Conservation (phyloP, 1,140 invertebrate genomes). For the Brachionus paranguensis region DNA sequence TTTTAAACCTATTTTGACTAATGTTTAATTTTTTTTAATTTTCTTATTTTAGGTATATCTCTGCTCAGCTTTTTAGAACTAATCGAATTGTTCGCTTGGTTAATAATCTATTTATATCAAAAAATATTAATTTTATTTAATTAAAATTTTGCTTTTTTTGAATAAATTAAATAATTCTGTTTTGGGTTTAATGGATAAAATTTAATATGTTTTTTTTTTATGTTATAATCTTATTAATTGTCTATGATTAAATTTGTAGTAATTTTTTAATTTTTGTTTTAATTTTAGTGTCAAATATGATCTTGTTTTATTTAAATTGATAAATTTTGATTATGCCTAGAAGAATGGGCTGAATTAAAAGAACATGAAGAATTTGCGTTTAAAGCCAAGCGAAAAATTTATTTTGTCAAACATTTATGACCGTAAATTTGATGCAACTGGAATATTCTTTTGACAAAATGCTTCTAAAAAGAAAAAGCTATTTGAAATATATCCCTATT, state of each 20-base stretch:
- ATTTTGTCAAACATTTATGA: slow-evolving; percentile 22
- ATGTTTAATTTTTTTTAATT: not conserved
- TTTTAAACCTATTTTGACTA: not conserved
- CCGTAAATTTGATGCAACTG: slow-evolving; percentile 29
- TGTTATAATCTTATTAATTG: not conserved
- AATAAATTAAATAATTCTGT: too few relatives aligned
- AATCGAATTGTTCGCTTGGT: not conserved
- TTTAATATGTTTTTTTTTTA: not conserved
- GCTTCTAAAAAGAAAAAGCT: not conserved
- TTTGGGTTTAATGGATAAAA: too few relatives aligned
- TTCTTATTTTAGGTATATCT: not conserved
- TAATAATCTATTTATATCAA: not conserved
- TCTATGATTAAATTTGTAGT: not conserved
- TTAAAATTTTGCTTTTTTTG: not conserved
- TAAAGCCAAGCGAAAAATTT: not conserved
- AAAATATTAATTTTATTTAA: not conserved
- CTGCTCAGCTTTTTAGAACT: slow-evolving; percentile 19
- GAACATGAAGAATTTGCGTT: not conserved
- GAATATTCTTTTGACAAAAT: not conserved
- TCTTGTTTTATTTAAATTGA: not conserved
- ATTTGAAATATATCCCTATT: slow-evolving; percentile 29
- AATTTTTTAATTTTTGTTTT: not conserved
- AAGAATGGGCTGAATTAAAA: not conserved
- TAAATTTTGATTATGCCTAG: not conserved
- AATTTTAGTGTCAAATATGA: not conserved